Conservation (phyloP, 2,888 invertebrate genomes). For the Conomelus anceps region DNA sequence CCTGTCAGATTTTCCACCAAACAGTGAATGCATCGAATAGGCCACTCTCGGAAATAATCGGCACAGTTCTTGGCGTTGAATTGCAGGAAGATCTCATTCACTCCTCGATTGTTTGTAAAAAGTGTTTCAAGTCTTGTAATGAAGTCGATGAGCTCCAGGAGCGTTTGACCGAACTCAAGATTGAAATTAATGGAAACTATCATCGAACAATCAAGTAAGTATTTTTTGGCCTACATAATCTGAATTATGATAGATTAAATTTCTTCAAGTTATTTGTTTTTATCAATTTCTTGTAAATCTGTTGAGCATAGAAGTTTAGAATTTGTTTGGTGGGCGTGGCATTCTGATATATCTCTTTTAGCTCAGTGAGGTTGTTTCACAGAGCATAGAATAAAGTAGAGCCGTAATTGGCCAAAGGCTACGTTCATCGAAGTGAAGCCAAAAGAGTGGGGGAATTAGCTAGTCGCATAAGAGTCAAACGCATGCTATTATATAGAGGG, state of each 20-base stretch:
- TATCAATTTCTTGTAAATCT: not conserved
- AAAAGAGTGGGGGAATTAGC: no score
- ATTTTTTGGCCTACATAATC: not conserved
- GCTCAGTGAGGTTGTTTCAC: no score
- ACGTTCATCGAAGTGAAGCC: no score
- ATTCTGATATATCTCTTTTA: no score
- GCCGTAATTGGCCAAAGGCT: no score
- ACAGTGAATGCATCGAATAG: constrained; percentile 40
- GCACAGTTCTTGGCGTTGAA: constrained; percentile 45
- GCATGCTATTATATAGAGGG: no score
- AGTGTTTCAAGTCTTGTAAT: constrained; percentile 55
- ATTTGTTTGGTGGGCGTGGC: not conserved
- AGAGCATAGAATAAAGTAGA: no score
- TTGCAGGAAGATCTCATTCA: constrained; percentile 49
- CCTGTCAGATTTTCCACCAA: constrained; percentile 48
- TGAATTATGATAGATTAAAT: not conserved
- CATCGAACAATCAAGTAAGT: constrained; percentile 42
- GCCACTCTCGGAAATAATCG: constrained; percentile 43
- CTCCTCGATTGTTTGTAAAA: constrained; percentile 52
- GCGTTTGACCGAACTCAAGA: constrained; percentile 47
- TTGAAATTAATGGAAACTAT: constrained; percentile 49
- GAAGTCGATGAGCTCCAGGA: constrained; percentile 45
- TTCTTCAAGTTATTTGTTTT: not conserved
- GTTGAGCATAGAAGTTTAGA: not conserved
- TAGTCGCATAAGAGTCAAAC: no score